Base-by-base conservation (phyloP, 2,797 vertebrate species). In the Sebastiscus albofasciatus region DNA sequence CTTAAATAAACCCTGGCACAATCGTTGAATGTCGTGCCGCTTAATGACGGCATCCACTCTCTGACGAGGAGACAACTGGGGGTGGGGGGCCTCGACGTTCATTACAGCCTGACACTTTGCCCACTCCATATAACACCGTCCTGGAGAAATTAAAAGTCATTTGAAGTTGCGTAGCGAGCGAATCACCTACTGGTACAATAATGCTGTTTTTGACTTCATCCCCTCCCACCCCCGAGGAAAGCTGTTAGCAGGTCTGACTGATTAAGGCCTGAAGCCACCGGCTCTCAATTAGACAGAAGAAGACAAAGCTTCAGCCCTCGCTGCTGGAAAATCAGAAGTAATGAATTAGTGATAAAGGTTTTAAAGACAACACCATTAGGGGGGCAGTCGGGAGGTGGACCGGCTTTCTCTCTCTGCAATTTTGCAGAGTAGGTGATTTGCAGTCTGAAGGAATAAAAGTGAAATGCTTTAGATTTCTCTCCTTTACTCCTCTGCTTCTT, bases 281-380 rank as follows among this genome's bases (percentile, higher is more conserved):
- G 77, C 82, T 88, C 83, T 86, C 82, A 87, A 84, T 90, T 86
- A 84, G 75, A 87, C 71, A 39, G 72, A 87, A 39, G 72, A 88
- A 90, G 84, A 86, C 76, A 80, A 87, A 90, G 79, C 89, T 91
- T 85, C 75, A 87, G 73, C 62, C 42, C 55, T 80, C 54, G 65
- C 83, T 83, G 68, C 81, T 80, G 69, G 79, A 87, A 85, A 86
- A 87, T 89, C 88, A 83, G 49, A 92, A 77, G 84, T 79, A 91
- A 91, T 91, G 86, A 93, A 92, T 93, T 90, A 91, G 83, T 91
- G 89, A 91, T 93, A 89, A 89, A 83, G 83, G 80, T 86, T 90
- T 93, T 84, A 92, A 90, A 90, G 87, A 87, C 84, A 85, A 87
- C 87, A 85, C 86, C 82, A 90, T 92, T 90, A 92, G 79, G 76